Base-by-base conservation (phyloP, 1,140 invertebrate genomes). In the Bradynema listronoti region DNA sequence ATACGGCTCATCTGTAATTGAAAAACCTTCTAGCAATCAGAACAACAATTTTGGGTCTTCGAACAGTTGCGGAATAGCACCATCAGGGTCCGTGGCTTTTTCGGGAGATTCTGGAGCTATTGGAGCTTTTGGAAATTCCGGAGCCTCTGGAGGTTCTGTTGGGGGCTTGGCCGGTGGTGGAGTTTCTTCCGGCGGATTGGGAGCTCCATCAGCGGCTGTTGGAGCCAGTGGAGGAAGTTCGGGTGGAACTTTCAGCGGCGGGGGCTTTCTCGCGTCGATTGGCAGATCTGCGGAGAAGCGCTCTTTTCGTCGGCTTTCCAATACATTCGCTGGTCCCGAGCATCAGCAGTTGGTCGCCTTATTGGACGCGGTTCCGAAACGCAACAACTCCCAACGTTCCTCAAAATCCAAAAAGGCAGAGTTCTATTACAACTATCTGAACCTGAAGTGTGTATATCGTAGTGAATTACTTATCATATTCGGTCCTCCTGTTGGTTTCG, bases 391-490 rank as follows among this genome's bases (percentile, higher is more conserved):
- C 11, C 60, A 62, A 19, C 64, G 60, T 11, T 25, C 61, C 19
- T 62, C 60, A 4, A 62, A 62, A 59, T 52, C 61, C 14, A 71
- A 71, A 69, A 73, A 73, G 69, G 66, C 69, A 68, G 25, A 22
- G 22, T 54, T 69, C 61, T 68, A 39, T 39, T 39, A 11, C n/a
- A n/a, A n/a, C n/a, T n/a, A n/a, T n/a, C n/a, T n/a, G n/a, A n/a
- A n/a, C n/a, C n/a, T n/a, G n/a, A n/a, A n/a, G n/a, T n/a, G n/a
- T n/a, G n/a, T n/a, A n/a, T n/a, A n/a, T n/a, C n/a, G n/a, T n/a
- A n/a, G n/a, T n/a, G n/a, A n/a, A n/a, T n/a, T n/a, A n/a, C n/a
- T n/a, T n/a, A n/a, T n/a, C n/a, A n/a, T n/a, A n/a, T n/a, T n/a
- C n/a, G n/a, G n/a, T n/a, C n/a, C n/a, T n/a, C n/a, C n/a, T n/a